These are phyloP conservation scores for Clusia tigrina DNA, from an alignment of 2,888 invertebrate genomes.

Conservation along the genomic window DNA sequence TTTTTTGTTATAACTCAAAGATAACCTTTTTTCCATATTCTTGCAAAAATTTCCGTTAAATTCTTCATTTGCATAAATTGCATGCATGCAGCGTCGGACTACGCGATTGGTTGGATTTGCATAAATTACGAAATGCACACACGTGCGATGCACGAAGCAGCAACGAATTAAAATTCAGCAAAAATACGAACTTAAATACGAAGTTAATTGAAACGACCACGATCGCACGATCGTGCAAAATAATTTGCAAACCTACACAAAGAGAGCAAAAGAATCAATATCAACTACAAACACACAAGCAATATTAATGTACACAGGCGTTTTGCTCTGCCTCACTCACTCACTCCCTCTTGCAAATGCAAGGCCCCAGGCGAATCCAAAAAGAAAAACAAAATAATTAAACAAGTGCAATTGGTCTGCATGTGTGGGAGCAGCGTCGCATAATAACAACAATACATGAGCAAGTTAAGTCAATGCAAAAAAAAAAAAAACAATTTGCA, in stretches of 20 bases:
- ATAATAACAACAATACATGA: background rate
- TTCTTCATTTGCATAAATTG: too few species aligned
- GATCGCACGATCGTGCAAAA: background rate
- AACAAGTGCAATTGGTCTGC: conserved; percentile 4
- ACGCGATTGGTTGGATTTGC: background rate
- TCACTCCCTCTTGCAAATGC: background rate
- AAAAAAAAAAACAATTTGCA: background rate
- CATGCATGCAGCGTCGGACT: too few species aligned
- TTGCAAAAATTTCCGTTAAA: too few species aligned
- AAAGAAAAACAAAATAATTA: background rate
- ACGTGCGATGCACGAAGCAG: background rate
- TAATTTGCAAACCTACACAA: background rate
- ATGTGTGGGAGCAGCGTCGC: too few species aligned
- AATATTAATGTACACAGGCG: too few species aligned
- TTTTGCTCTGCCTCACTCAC: background rate
- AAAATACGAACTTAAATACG: conserved; percentile 1
- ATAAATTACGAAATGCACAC: conserved; percentile 1
- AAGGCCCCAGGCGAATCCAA: background rate
- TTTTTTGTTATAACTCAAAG: too few species aligned
- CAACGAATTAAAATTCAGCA: conserved; percentile 5
- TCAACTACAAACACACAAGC: background rate
- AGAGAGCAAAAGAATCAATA: background rate
- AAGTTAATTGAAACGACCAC: too few species aligned
- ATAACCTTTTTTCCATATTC: too few species aligned
- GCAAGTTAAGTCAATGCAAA: background rate